These are phyloP conservation scores for Ptiloglossa arizonensis DNA, from an alignment of 1,140 invertebrate genomes.

Conservation along the genomic window DNA sequence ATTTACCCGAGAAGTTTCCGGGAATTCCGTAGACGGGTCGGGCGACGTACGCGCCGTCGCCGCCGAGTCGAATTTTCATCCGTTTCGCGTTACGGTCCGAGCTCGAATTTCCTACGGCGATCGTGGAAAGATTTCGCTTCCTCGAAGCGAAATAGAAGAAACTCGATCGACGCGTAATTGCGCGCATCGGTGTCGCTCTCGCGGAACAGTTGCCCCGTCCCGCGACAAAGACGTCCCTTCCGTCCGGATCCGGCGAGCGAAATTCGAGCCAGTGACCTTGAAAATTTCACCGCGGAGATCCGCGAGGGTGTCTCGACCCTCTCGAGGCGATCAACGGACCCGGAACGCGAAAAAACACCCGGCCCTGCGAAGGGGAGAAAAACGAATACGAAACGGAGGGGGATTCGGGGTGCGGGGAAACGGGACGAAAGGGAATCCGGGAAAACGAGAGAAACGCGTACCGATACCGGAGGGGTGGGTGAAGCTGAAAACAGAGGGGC, in stretches of 20 bases:
- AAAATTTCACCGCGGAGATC: constrained; percentile 69
- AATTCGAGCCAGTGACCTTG: constrained; percentile 72
- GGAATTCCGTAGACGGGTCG: constrained; percentile 20
- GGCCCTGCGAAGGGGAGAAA: not conserved
- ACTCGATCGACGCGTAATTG: constrained; percentile 16
- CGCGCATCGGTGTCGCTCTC: constrained; percentile 23
- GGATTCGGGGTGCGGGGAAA: not conserved
- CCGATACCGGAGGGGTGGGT: too few relatives aligned
- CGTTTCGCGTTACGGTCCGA: too few relatives aligned
- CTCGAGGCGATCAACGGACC: not conserved
- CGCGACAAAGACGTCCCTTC: constrained; percentile 32
- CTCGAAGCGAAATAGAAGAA: too few relatives aligned
- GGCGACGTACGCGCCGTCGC: too few relatives aligned
- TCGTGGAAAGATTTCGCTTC: too few relatives aligned
- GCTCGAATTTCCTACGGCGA: too few relatives aligned
- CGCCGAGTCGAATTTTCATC: too few relatives aligned
- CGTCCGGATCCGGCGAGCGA: constrained; percentile 41
- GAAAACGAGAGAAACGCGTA: constrained; percentile 11
- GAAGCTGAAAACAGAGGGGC: constrained; percentile 26
- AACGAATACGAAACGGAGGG: not conserved
- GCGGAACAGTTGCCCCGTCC: not conserved
- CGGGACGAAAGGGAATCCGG: not conserved
- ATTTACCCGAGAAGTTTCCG: constrained; percentile 26
- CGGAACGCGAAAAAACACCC: not conserved
- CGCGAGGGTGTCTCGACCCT: constrained; percentile 29